These are phyloP conservation scores for Pseudolycoriella hygida DNA, from an alignment of 2,888 invertebrate species.

Conservation along the genomic window DNA sequence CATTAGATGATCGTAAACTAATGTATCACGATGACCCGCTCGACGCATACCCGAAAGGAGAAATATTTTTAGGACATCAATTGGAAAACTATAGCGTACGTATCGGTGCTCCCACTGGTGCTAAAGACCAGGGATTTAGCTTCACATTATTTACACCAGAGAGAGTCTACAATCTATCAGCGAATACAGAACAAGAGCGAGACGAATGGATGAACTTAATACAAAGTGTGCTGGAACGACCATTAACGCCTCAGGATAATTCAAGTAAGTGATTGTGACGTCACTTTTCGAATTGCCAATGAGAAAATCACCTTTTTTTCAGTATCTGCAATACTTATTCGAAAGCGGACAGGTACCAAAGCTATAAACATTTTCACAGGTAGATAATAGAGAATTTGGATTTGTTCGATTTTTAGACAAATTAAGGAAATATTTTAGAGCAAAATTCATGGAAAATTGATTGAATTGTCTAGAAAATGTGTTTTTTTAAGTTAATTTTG, in stretches of 20 bases:
- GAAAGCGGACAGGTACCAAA: constrained; percentile 53
- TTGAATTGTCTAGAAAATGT: too few species aligned
- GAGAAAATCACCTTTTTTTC: constrained; percentile 26
- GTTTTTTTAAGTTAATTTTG: too few species aligned
- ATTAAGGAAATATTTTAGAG: too few species aligned
- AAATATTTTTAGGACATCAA: constrained; percentile 60
- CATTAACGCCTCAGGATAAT: constrained; percentile 62
- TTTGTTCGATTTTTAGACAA: background rate
- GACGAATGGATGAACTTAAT: constrained; percentile 66
- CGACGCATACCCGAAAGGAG: constrained; percentile 79
- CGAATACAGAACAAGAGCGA: constrained; percentile 56
- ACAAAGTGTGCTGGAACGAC: constrained; percentile 53
- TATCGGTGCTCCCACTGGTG: constrained; percentile 45
- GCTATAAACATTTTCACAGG: constrained; percentile 60
- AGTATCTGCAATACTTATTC: constrained; percentile 53
- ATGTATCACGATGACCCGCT: constrained; percentile 83
- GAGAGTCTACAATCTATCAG: constrained; percentile 55
- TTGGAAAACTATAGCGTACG: constrained; percentile 57
- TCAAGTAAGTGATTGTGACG: constrained; percentile 40
- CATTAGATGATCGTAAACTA: constrained; percentile 71
- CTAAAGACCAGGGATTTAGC: constrained; percentile 59
- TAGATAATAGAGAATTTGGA: constrained; percentile 34
- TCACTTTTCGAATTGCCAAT: too few species aligned
- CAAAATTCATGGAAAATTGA: too few species aligned
- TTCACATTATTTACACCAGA: constrained; percentile 72